Base-by-base conservation (phyloP, 1,140 invertebrate genomes). In the Asobara japonica region DNA sequence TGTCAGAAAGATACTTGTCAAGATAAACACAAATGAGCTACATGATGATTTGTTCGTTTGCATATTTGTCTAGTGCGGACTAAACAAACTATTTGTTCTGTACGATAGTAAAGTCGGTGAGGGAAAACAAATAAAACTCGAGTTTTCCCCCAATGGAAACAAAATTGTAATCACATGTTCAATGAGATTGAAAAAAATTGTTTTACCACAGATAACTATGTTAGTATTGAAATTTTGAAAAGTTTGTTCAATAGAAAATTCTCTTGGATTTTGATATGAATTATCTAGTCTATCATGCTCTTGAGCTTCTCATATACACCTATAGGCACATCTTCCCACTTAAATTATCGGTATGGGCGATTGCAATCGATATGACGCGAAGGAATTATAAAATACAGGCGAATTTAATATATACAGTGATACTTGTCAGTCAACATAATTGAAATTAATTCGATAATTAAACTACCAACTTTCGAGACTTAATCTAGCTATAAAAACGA, bases 281-380 rank as follows among this genome's bases (percentile, higher is more conserved):
- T 25, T 56, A 18, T 27, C 20, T 56, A 56, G 8, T 22, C 25
- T 11, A 25, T 10, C 25, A 25, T 56, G 51, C 18, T 56, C 41
- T 56, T 56, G 51, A 56, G 51, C 51, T 18, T 5, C 31, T 36
- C 41, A 25, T 56, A 25, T 25, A 25, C 22, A 56, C 51, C 51
- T 56, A 25, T 56, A 56, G 51, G 51, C 51, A 56, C 51, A 27
- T 56, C 51, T 25, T 56, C 22, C 51, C 22, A 56, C 51, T 56
- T 25, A 56, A 56, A 56, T 25, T 56, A 25, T 25, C 51, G 18
- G 51, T 56, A 56, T 56, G n/a, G 3, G 22, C 22, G 11, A 36
- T 36, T 36, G 5, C 8, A 25, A 25, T 25, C 8, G 51, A 56
- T 25, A 56, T 7, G 7, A 25, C 5, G 51, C 11, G n/a, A 25